A percentile compares a stretch with the other conserved stretches of the same genome.
phyloP scores from a whole-genome alignment of 2,113 vertebrate genomes.

The Struthidea cinerea region DNA sequence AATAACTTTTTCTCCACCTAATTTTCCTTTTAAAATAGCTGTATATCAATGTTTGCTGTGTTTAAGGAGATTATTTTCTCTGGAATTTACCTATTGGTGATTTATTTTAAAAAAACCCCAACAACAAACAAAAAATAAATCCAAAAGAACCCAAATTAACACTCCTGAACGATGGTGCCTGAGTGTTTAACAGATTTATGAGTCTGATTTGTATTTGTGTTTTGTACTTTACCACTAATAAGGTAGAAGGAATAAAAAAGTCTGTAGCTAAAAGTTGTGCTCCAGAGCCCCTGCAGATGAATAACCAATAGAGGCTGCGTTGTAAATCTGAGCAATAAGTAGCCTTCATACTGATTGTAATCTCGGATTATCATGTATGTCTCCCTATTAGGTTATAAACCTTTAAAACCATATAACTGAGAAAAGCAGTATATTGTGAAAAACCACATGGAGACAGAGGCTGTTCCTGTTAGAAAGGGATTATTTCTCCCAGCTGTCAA shows the following conservation, averaged over 20 bases:
- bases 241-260: not conserved
- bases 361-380: conserved; percentile 19
- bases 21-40: not conserved
- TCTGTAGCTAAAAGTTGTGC: not conserved
- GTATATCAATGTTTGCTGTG: not conserved
- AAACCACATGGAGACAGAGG: not conserved
- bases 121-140: not conserved
- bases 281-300: not conserved
- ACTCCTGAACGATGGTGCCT: not conserved
- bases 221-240: not conserved
- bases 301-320: not conserved
- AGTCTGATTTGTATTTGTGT: not conserved
- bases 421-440: conserved; percentile 9
- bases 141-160: not conserved
- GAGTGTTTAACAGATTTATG: not conserved
- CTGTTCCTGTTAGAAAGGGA: conserved; percentile 1
- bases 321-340: conserved; percentile 40
- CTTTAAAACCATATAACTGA: conserved; percentile 48
- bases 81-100: not conserved
- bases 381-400: conserved; percentile 46
- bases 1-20: not conserved
- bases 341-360: conserved; percentile 32
- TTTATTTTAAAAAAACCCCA: not conserved
- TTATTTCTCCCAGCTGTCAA: conserved; percentile 1
- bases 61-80: not conserved